Conservation (phyloP, 2,797 vertebrate species). For the Paratrypauchen microcephalus region DNA sequence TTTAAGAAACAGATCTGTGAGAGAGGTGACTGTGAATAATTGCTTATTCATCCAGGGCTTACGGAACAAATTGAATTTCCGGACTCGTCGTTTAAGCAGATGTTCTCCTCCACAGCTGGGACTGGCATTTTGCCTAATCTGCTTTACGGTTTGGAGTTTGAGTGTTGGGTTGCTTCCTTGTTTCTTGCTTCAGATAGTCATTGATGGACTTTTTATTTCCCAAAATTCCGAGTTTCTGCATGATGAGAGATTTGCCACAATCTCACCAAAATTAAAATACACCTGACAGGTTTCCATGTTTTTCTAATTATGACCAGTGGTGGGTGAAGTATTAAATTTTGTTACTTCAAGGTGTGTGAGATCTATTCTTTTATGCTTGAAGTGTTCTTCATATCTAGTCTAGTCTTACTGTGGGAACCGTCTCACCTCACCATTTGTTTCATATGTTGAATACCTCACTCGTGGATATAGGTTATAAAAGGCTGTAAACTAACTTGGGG, state of each 20-base stretch:
- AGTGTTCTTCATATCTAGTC: too few relatives aligned
- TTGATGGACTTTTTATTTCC: constrained; percentile 73
- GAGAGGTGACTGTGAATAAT: constrained; percentile 79
- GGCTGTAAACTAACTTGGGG: too few relatives aligned
- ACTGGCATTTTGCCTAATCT: constrained; percentile 55
- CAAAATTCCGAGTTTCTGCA: constrained; percentile 66
- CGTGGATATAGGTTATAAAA: too few relatives aligned
- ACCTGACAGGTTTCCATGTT: too few relatives aligned
- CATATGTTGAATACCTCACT: too few relatives aligned
- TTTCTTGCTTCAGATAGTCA: constrained; percentile 57
- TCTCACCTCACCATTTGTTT: too few relatives aligned
- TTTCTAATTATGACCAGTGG: too few relatives aligned
- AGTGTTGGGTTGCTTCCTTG: constrained; percentile 49
- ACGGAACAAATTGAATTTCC: constrained; percentile 82
- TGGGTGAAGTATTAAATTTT: too few relatives aligned
- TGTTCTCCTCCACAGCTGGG: constrained; percentile 61
- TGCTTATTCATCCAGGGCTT: constrained; percentile 78
- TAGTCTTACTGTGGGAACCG: too few relatives aligned
- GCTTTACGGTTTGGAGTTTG: constrained; percentile 40
- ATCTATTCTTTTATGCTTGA: too few relatives aligned
- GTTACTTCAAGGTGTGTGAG: too few relatives aligned
- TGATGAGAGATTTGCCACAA: constrained; percentile 51
- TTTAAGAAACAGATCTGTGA: constrained; percentile 80
- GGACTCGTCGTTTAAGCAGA: constrained; percentile 75
- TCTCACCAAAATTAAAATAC: constrained; percentile 47